Evolutionary conservation across 2,797 vertebrate genomes (phyloP), one percentile per base, ranked within the genome.

Genomic region (Sebastes itinus): DNA sequence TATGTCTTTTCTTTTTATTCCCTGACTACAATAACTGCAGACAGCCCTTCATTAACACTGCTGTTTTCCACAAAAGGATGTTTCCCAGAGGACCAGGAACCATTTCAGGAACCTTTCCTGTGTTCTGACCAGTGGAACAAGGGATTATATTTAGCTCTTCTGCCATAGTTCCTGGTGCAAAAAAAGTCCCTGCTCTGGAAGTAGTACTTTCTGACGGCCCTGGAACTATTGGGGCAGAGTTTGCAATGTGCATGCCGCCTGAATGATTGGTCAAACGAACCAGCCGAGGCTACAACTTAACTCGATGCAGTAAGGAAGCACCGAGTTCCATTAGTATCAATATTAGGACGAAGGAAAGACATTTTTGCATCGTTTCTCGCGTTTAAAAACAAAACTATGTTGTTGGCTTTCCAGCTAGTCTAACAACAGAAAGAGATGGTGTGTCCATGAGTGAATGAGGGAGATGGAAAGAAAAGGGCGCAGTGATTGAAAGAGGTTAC

Each of bases 41-140:
- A 62, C 38, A 77, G 38, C 13, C 55, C 7, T 70, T 75, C 23
- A 88, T 64, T 60, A 46, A 74, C 59, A 95, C 94, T 62, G 35
- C n/a, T 33, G 52, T 78, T 78, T 79, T 58, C 23, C 65, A 38
- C 20, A 4, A 32, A 60, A 77, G 35, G 55, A 77, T 60, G 58
- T 14, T 58, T 60, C 61, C 30, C 67, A 66, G 12, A n/a, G 7
- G 66, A 62, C n/a, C 3, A 61, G 38, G 20, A 65, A 67, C 59
- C 33, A 13, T n/a, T 33, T 62, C 22, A 27, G 46, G 56, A 65
- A 59, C 32, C 6, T 46, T 68, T 72, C 23, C 30, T 35, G 27
- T 22, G n/a, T 52, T 52, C 14, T 8, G 0, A 52, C 18, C 18
- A 55, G 64, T 56, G 49, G 38, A 65, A 75, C 35, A 2, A 2